These are phyloP conservation scores for Notothenia coriiceps DNA, from an alignment of 2,113 vertebrate species.

Conservation along the genomic window DNA sequence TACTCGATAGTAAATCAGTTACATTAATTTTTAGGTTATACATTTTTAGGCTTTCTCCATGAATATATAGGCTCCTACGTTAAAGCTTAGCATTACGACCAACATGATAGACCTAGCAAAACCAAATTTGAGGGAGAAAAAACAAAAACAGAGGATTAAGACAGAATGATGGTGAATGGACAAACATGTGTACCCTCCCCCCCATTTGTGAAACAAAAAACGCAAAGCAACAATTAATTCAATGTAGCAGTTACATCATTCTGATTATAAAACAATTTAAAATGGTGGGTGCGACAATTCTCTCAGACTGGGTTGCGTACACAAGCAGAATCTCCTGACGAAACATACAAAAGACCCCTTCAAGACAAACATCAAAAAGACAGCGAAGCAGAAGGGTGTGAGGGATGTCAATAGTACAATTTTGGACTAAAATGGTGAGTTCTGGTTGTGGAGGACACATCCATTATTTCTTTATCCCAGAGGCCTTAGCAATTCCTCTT, in stretches of 20 bases:
- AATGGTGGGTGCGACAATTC: constrained; percentile 78
- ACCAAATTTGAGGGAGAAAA: constrained; percentile 65
- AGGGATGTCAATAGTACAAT: constrained; percentile 74
- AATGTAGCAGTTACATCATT: constrained; percentile 83
- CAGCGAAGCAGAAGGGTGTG: constrained; percentile 81
- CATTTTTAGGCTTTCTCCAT: constrained; percentile 89
- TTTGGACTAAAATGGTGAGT: constrained; percentile 74
- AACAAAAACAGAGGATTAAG: constrained; percentile 74
- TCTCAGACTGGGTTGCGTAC: constrained; percentile 79
- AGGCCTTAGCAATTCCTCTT: constrained; percentile 76
- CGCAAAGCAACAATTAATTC: constrained; percentile 81
- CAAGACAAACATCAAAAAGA: constrained; percentile 85
- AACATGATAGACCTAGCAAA: constrained; percentile 79
- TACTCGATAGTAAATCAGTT: constrained; percentile 82
- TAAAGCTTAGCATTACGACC: constrained; percentile 90
- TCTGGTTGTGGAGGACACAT: constrained; percentile 74
- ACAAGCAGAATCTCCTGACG: constrained; percentile 82
- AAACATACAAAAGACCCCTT: constrained; percentile 83
- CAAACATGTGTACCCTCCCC: constrained; percentile 74
- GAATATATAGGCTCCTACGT: constrained; percentile 88
- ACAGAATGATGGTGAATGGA: constrained; percentile 79
- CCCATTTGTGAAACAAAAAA: constrained; percentile 60
- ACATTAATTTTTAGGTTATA: constrained; percentile 85
- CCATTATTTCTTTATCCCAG: constrained; percentile 74
- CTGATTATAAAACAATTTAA: constrained; percentile 82